Base-by-base conservation (phyloP, 37 sponge, comb jelly and placozoan genomes). In the Petrosia ficiformis region DNA sequence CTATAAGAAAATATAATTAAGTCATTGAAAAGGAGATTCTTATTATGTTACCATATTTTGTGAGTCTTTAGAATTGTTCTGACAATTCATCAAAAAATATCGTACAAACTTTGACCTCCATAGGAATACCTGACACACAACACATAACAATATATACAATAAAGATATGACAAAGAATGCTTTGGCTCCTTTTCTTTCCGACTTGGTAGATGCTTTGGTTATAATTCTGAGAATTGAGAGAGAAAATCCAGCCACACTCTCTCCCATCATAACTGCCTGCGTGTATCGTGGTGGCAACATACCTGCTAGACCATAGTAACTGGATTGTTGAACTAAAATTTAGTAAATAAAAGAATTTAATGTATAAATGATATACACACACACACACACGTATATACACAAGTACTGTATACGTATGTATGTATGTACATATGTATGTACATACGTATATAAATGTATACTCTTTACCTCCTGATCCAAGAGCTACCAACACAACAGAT, bases 301-400 rank as follows among this genome's bases (percentile, higher is more conserved):
- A 8, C 92, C 91, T 1, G 92, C 72, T 24, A 91, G 78, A 3
- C 96, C 96, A 79, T 95, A 95, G 65, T 83, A 91, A 58, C 89
- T 91, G 11, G 92, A 84, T 85, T 95, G 92, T 63, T 95, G 96
- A 25, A 89, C 90, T 80, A 70, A 24, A 40, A 63, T n/a, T n/a
- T n/a, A n/a, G n/a, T n/a, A 79, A 58, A 34, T 37, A 29, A 74
- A 66, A 42, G 25, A 25, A 25, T 54, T 21, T 4, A 29, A 1
- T 39, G 3, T 39, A 48, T 48, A 48, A 48, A 48, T 16, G 54
- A 29, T 65, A n/a, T 57, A 43, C 34, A n/a, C 67, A 65, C 67
- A 39, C 77, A 65, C 67, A 42, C 42, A 65, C 52, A 65, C 67
- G 10, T 16, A 44, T 34, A 48, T 6, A 16, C 3, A 11, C 39